Conservation (phyloP, 2,888 invertebrate species). For the Harpalus rufipes region DNA sequence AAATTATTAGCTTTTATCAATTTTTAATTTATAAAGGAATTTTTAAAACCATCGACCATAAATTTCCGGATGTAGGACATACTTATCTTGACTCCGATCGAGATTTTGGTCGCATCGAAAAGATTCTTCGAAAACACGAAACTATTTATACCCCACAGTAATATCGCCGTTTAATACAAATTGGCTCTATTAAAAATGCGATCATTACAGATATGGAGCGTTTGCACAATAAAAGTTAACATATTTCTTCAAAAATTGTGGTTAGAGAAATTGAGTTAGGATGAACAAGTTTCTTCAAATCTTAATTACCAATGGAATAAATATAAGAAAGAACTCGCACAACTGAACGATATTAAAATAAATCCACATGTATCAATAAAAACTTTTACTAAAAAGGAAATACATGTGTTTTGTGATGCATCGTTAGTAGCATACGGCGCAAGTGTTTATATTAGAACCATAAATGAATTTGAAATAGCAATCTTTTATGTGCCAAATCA, state of each 20-base stretch:
- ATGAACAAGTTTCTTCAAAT: constrained; percentile 67
- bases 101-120: constrained; percentile 72
- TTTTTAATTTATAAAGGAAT: constrained; percentile 70
- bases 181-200: constrained; percentile 66
- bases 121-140: constrained; percentile 71
- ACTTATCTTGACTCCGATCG: constrained; percentile 72
- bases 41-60: constrained; percentile 72
- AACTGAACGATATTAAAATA: constrained; percentile 64
- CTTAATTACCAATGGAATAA: constrained; percentile 66
- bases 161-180: constrained; percentile 69
- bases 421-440: constrained; percentile 69
- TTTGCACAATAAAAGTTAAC: constrained; percentile 69
- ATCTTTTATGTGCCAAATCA: constrained; percentile 68
- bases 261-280: constrained; percentile 69
- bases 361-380: constrained; percentile 60
- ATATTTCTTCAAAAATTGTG: constrained; percentile 70
- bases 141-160: constrained; percentile 68
- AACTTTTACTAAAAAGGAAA: constrained; percentile 56
- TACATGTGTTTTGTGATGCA: constrained; percentile 71
- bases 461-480: constrained; percentile 38
- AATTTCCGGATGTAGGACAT: constrained; percentile 73
- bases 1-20: constrained; percentile 71
- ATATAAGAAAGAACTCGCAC: constrained; percentile 53
- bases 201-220: constrained; percentile 68
- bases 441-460: constrained; percentile 67